Evolutionary conservation across 2,888 invertebrate species (phyloP).

Genomic region (Parapristionchus giblindavisi): DNA sequence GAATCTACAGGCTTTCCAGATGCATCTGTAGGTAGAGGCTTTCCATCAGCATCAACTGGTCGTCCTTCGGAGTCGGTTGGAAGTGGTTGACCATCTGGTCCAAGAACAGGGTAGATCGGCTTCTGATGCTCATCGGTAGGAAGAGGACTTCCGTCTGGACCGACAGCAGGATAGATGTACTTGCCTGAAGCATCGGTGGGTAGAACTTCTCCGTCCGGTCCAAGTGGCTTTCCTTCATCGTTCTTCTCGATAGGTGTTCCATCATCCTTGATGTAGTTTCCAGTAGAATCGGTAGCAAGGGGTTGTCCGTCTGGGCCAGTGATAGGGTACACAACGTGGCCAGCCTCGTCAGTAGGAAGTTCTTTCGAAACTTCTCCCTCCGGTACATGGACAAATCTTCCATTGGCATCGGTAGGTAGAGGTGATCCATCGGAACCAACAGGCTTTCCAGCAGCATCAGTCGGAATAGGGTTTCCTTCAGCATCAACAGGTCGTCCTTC

Average conservation of each 20-base stretch:
- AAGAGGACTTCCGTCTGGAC: slow-evolving; percentile 35
- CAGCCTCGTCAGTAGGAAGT: too few species aligned
- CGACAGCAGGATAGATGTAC: slow-evolving; percentile 43
- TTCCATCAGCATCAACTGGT: slow-evolving; percentile 41
- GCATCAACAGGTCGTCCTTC: too few species aligned
- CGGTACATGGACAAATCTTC: slow-evolving; percentile 47
- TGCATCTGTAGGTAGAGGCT: slow-evolving; percentile 42
- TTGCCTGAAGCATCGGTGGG: slow-evolving; percentile 52
- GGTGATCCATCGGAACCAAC: slow-evolving; percentile 38
- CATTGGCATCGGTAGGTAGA: slow-evolving; percentile 43
- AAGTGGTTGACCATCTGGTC: slow-evolving; percentile 47
- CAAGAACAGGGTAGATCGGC: slow-evolving; percentile 43
- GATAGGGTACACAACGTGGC: too few species aligned
- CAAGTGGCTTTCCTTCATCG: too few species aligned
- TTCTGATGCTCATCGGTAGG: slow-evolving; percentile 42
- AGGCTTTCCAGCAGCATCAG: slow-evolving; percentile 17
- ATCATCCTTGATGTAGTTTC: too few species aligned
- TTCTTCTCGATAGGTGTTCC: too few species aligned
- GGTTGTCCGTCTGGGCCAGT: slow-evolving; percentile 37
- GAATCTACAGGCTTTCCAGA: slow-evolving; percentile 39
- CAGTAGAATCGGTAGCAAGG: slow-evolving; percentile 43
- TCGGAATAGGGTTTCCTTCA: slow-evolving; percentile 33
- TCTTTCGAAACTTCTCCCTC: too few species aligned
- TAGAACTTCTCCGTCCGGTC: slow-evolving; percentile 42
- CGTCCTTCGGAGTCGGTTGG: slow-evolving; percentile 51